Evolutionary conservation across 2,888 invertebrate species (phyloP).

Genomic region (Junonia oenone): DNA sequence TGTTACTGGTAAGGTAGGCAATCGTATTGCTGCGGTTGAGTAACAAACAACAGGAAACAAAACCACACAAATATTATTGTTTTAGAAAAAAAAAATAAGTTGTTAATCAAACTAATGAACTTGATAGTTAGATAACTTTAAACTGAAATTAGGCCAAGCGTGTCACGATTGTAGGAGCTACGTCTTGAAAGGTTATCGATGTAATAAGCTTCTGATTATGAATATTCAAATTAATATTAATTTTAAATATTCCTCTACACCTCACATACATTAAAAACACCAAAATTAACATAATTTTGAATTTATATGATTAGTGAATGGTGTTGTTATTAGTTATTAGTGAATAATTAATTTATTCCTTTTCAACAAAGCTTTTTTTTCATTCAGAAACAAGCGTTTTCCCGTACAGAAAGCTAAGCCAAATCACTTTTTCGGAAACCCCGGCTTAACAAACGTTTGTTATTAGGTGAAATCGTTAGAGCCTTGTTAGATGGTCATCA

Average conservation of each 20-base stretch:
- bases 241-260: background rate
- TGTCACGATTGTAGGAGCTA: conserved; percentile 11
- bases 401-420: too few relatives aligned
- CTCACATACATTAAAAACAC: background rate
- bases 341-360: too few relatives aligned
- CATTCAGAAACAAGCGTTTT: too few relatives aligned
- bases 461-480: too few relatives aligned
- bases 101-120: conserved; percentile 6
- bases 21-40: too few relatives aligned
- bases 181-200: conserved; percentile 20
- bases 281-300: background rate
- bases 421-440: too few relatives aligned
- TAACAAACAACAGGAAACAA: background rate
- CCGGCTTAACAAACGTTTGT: too few relatives aligned
- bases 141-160: conserved; percentile 17
- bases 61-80: background rate
- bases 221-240: conserved; percentile 3
- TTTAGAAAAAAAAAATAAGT: background rate
- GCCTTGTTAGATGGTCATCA: too few relatives aligned
- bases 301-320: background rate
- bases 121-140: conserved; percentile 16
- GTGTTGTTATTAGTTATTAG: too few relatives aligned
- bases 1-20: too few relatives aligned
- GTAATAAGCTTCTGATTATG: conserved; percentile 12
- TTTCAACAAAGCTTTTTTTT: too few relatives aligned